A percentile compares a stretch with the other conserved stretches of the same genome.
These are phyloP conservation scores for Lamellibrachia luymesi DNA, from an alignment of 1,140 invertebrate genomes.

Conservation along the genomic window DNA sequence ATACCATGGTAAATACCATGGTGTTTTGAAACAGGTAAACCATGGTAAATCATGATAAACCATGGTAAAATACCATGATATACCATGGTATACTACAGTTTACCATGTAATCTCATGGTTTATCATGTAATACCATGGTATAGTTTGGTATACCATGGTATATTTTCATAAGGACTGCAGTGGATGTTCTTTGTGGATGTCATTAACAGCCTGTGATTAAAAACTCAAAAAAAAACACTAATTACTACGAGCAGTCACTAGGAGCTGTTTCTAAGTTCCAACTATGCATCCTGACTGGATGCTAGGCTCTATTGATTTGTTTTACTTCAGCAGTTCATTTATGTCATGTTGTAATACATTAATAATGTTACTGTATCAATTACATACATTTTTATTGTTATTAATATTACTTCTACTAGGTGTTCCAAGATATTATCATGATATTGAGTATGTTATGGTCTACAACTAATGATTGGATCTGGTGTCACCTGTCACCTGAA, in stretches of 20 bases:
- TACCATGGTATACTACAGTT: too few species aligned
- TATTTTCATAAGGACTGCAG: too few species aligned
- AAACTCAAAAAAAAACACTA: neutral
- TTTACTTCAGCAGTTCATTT: neutral
- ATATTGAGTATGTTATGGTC: neutral
- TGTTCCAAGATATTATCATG: neutral
- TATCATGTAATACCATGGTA: too few species aligned
- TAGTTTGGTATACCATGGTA: too few species aligned
- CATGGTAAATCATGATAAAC: too few species aligned
- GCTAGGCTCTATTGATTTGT: neutral
- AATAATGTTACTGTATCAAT: neutral
- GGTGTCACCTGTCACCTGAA: neutral
- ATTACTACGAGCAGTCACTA: neutral
- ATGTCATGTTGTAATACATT: neutral
- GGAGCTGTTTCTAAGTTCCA: neutral
- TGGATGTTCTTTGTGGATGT: neutral
- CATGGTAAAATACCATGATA: too few species aligned
- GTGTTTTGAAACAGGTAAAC: too few species aligned
- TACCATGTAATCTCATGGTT: too few species aligned
- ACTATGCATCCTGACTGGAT: too few species aligned
- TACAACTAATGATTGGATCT: neutral
- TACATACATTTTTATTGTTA: neutral
- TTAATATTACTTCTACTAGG: neutral
- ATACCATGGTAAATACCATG: too few species aligned
- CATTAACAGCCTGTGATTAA: neutral